These are phyloP conservation scores for Morpho deidamia DNA, from an alignment of 2,888 invertebrate species.

Conservation along the genomic window DNA sequence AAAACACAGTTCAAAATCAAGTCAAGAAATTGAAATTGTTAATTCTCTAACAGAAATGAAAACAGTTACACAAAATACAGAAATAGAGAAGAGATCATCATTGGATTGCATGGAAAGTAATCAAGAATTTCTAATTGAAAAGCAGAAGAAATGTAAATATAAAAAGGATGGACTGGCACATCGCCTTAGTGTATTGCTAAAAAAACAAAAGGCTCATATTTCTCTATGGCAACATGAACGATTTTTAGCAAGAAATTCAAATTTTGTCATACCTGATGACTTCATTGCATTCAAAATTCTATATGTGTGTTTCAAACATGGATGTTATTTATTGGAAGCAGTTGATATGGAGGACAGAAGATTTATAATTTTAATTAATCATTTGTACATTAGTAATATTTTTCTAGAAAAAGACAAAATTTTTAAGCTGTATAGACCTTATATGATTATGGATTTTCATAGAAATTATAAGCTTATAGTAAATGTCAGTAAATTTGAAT, in stretches of 20 bases:
- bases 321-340: conserved; percentile 45
- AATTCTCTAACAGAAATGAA: conserved; percentile 35
- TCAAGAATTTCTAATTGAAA: conserved; percentile 10
- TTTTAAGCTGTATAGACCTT: conserved; percentile 58
- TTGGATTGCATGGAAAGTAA: conserved; percentile 1
- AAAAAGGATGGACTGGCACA: conserved; percentile 69
- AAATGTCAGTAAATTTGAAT: conserved; percentile 64
- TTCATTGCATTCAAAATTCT: conserved; percentile 42
- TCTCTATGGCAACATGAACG: conserved; percentile 77
- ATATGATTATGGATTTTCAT: conserved; percentile 36
- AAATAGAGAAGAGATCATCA: conserved; percentile 17
- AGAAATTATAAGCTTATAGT: conserved; percentile 42
- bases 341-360: conserved; percentile 37
- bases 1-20: conserved; percentile 38
- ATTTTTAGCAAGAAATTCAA: conserved; percentile 62
- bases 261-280: conserved; percentile 57
- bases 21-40: conserved; percentile 50
- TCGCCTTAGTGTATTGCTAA: conserved; percentile 57
- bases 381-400: conserved; percentile 36
- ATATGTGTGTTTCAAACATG: conserved; percentile 48
- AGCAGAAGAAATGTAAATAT: conserved; percentile 48
- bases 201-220: conserved; percentile 61
- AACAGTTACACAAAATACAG: conserved; percentile 11
- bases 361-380: conserved; percentile 51
- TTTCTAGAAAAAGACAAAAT: conserved; percentile 35